These are phyloP conservation scores for Babylonia areolata DNA, from an alignment of 1,140 invertebrate genomes.

Conservation along the genomic window DNA sequence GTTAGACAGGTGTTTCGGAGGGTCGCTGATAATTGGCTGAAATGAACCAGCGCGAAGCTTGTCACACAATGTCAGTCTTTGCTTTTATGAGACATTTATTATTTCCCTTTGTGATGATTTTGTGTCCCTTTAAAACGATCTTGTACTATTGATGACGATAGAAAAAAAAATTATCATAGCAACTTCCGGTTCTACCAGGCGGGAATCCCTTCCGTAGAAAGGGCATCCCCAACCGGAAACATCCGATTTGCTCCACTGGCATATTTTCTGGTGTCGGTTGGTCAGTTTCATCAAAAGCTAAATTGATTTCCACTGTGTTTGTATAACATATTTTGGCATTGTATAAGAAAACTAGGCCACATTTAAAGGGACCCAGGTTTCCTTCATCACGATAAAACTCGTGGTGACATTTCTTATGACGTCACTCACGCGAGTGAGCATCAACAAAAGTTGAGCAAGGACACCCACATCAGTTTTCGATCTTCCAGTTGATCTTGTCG, in stretches of 20 bases:
- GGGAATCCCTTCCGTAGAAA: slow-evolving; percentile 51
- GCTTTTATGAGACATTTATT: not conserved
- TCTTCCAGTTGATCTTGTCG: not conserved
- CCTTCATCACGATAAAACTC: slow-evolving; percentile 51
- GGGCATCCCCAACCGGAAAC: slow-evolving; percentile 58
- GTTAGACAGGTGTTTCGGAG: slow-evolving; percentile 5
- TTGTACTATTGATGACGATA: slow-evolving; percentile 13
- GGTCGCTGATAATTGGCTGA: not conserved
- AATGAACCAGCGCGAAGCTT: not conserved
- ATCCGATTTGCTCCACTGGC: slow-evolving; percentile 46
- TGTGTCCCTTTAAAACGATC: not conserved
- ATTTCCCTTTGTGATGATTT: not conserved
- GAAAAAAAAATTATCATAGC: slow-evolving; percentile 35
- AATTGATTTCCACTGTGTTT: not conserved
- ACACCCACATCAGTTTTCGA: slow-evolving; percentile 46
- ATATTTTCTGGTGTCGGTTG: slow-evolving; percentile 25
- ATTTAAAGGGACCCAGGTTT: slow-evolving; percentile 32
- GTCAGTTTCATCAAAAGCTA: slow-evolving; percentile 1
- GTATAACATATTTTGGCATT: not conserved
- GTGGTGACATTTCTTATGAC: slow-evolving; percentile 53
- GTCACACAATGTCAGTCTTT: no score
- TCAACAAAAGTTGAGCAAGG: slow-evolving; percentile 56
- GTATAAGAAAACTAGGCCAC: slow-evolving; percentile 11
- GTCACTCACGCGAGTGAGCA: slow-evolving; percentile 49
- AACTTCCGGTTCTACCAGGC: slow-evolving; percentile 43